Base-by-base conservation (phyloP, 2,888 invertebrate species). In the Frankliniella intonsa region DNA sequence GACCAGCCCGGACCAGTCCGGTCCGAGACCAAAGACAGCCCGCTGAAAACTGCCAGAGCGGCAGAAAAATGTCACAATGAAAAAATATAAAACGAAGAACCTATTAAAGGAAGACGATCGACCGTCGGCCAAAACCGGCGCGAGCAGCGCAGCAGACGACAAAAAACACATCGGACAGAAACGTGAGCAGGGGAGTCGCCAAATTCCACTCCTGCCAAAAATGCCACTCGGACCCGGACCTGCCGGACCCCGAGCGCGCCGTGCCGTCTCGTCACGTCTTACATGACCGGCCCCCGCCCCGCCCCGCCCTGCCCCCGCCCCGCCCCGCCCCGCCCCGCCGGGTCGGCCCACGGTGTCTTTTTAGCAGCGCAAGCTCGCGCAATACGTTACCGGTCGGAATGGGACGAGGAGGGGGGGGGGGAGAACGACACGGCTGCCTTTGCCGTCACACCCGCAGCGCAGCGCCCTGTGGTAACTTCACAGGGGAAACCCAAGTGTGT, bases 301-400 rank as follows among this genome's bases (percentile, higher is more conserved):
- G 11, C 62, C 62, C 7, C 19, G 12, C 14, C 19, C 14, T 0
- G 14, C 19, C 55, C 51, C 51, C 10, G 51, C 9, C 51, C 12
- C 10, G 51, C 62, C 62, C 62, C 62, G 62, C 14, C 62, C 7
- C 14, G 14, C 62, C 62, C 62, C 69, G 69, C n/a, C 69, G 9
- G n/a, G 69, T 11, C 69, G 22, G 12, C 22, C 22, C 69, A 9
- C 69, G 25, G 69, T 38, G 38, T 76, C 69, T 76, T 76, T 76
- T 38, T 38, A 38, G 38, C 38, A 76, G 69, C 69, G 69, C 62
- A 62, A 25, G 69, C 69, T 76, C 69, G 25, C 69, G 69, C 69
- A 76, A 76, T 76, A 76, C 25, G 69, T 55, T 14, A 55, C 55
- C 38, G 38, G 38, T 38, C 38, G 38, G 38, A 38, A 38, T 38